phyloP scores from a whole-genome alignment of 2,113 vertebrate species.

The Chloroceryle aenea region DNA sequence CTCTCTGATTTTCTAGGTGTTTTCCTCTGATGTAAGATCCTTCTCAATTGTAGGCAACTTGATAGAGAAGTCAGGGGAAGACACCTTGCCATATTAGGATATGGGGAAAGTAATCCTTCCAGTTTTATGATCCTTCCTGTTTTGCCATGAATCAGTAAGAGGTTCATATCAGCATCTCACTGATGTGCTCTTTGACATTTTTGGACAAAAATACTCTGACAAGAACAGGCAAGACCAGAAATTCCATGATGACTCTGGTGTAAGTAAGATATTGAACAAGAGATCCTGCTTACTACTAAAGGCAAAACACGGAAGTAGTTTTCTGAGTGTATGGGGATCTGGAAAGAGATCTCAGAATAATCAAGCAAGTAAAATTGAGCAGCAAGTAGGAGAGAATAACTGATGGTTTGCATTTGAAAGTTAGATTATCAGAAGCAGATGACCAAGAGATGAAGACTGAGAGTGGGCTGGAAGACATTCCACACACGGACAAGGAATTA shows the following conservation, averaged over 20 bases:
- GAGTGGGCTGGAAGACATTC: neutral
- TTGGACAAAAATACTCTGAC: neutral
- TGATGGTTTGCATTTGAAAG: neutral
- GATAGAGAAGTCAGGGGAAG: neutral
- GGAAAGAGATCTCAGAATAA: neutral
- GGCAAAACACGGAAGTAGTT: neutral
- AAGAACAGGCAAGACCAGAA: neutral
- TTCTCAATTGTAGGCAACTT: neutral
- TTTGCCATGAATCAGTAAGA: neutral
- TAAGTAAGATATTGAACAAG: neutral
- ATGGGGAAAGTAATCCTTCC: neutral
- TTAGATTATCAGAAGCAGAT: constrained; percentile 29
- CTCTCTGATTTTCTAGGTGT: neutral
- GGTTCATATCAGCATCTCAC: neutral
- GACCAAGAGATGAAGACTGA: neutral
- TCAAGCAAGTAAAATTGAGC: neutral
- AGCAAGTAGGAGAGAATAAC: neutral
- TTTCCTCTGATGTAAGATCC: neutral
- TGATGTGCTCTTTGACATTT: neutral
- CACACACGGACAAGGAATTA: neutral
- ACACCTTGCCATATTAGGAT: neutral
- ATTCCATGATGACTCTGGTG: neutral
- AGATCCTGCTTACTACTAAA: neutral
- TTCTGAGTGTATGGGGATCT: neutral
- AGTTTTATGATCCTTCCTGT: neutral